phyloP scores from a whole-genome alignment of 53 echinoderm and acorn worm genomes.

The Mesocentrotus franciscanus region DNA sequence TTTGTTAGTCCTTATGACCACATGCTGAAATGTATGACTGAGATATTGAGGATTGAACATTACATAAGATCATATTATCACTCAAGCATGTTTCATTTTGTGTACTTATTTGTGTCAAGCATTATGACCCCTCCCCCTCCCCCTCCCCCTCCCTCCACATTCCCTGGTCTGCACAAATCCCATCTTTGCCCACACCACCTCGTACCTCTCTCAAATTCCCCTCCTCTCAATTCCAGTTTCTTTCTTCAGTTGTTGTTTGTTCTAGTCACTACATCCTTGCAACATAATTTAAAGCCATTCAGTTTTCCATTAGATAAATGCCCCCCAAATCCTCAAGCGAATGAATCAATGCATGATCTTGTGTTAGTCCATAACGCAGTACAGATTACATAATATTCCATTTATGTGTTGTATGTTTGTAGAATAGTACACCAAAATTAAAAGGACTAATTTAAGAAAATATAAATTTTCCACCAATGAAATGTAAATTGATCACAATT shows the following conservation, averaged over 20 bases:
- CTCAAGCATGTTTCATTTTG: constrained; percentile 44
- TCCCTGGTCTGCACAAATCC: background rate
- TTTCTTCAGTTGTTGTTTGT: background rate
- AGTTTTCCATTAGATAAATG: background rate
- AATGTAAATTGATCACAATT: background rate
- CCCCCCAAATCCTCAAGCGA: background rate
- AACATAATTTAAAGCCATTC: background rate
- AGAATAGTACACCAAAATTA: background rate
- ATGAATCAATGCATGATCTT: background rate
- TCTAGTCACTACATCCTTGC: background rate
- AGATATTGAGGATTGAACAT: constrained; percentile 38
- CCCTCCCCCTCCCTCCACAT: background rate
- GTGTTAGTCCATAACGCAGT: too few species aligned
- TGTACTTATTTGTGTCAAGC: constrained; percentile 52
- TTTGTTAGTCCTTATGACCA: background rate
- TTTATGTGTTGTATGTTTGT: background rate
- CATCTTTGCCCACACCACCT: background rate
- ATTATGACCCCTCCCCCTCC: constrained; percentile 24
- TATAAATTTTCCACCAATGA: background rate
- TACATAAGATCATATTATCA: background rate
- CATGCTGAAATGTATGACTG: constrained; percentile 30
- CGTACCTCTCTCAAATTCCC: background rate
- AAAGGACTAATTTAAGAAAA: background rate
- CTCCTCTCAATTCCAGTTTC: background rate
- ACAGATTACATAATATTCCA: background rate